phyloP scores from a whole-genome alignment of 2,888 invertebrate species.

The Oegoconia quadripuncta region DNA sequence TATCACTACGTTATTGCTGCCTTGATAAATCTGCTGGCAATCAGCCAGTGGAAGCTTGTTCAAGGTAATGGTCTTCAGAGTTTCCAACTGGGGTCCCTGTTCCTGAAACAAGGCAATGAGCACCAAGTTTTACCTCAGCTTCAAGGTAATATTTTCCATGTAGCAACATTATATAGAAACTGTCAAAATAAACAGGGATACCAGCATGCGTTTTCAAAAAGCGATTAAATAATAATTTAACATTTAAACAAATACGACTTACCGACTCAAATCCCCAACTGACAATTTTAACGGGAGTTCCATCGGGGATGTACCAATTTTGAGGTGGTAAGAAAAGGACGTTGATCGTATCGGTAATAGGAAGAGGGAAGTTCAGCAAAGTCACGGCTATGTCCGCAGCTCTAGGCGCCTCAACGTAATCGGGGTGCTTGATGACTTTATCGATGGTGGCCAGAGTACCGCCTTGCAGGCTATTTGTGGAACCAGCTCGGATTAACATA shows the following conservation, averaged over 20 bases:
- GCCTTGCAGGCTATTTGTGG: slow-evolving; percentile 43
- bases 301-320: slow-evolving; percentile 34
- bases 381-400: slow-evolving; percentile 39
- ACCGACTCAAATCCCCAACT: slow-evolving; percentile 59
- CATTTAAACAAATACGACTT: slow-evolving; percentile 21
- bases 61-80: slow-evolving; percentile 28
- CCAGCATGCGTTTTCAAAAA: not conserved
- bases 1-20: slow-evolving; percentile 24
- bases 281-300: slow-evolving; percentile 32
- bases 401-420: slow-evolving; percentile 36
- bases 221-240: too few relatives aligned
- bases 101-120: slow-evolving; percentile 18
- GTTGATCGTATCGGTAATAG: slow-evolving; percentile 28
- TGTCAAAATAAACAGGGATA: not conserved
- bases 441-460: slow-evolving; percentile 30
- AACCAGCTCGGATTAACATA: slow-evolving; percentile 46
- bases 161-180: not conserved
- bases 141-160: not conserved
- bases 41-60: slow-evolving; percentile 33
- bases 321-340: slow-evolving; percentile 42
- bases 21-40: slow-evolving; percentile 29
- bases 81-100: slow-evolving; percentile 25
- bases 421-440: slow-evolving; percentile 34
- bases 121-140: not conserved
- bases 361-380: slow-evolving; percentile 25